Conservation (phyloP, 1,140 invertebrate genomes). For the Trichonephila clavata region DNA sequence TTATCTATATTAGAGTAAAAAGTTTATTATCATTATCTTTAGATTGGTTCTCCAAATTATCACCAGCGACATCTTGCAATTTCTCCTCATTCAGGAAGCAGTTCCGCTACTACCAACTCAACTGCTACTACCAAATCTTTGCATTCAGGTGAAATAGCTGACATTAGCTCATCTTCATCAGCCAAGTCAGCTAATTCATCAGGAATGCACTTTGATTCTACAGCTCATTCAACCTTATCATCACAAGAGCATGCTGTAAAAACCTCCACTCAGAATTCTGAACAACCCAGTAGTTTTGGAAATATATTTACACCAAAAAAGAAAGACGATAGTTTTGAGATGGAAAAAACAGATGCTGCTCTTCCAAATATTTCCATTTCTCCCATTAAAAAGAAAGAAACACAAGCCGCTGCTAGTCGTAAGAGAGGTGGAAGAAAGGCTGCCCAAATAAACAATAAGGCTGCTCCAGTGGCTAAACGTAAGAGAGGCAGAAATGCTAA, state of each 20-base stretch:
- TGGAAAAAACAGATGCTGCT: neutral
- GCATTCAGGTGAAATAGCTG: neutral
- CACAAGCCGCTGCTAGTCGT: neutral
- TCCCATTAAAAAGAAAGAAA: neutral
- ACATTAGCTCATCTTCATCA: conserved; percentile 26
- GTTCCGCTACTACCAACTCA: conserved; percentile 11
- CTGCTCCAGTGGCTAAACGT: neutral
- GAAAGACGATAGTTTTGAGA: neutral
- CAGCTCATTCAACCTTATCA: neutral
- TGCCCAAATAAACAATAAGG: neutral
- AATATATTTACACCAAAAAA: neutral
- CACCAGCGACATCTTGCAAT: neutral
- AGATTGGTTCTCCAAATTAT: conserved; percentile 27
- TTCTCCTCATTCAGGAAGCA: conserved; percentile 27
- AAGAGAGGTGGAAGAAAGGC: conserved; percentile 1
- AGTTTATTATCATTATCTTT: neutral
- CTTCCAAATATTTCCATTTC: too few species aligned
- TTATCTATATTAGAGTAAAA: too few species aligned
- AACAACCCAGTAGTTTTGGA: neutral
- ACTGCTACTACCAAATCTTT: neutral
- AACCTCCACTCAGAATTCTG: conserved; percentile 64
- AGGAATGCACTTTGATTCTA: neutral
- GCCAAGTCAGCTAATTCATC: conserved; percentile 31
- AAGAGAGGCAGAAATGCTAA: conserved; percentile 2
- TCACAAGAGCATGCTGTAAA: conserved; percentile 42